A percentile compares a stretch with the other conserved stretches of the same genome.
phyloP scores from a whole-genome alignment of 2,888 invertebrate genomes.

The Apotomis turbidana region DNA sequence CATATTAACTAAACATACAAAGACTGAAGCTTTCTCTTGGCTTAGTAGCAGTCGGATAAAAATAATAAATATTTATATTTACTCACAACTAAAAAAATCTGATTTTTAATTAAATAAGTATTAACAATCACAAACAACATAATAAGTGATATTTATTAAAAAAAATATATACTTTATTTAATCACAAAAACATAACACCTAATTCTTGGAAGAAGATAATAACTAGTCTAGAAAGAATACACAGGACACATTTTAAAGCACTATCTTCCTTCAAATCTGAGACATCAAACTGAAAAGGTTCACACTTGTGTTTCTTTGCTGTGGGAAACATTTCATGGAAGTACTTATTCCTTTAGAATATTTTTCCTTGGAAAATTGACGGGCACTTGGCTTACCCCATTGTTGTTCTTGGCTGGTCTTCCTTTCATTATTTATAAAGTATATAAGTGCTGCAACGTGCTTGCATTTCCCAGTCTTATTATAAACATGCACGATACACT shows the following conservation, averaged over 20 bases:
- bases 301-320: conserved; percentile 13
- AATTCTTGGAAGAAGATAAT: no score
- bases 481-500: conserved; percentile 11
- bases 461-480: conserved; percentile 14
- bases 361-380: conserved; percentile 16
- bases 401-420: conserved; percentile 16
- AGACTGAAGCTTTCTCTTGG: no score
- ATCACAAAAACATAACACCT: no score
- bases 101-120: no score
- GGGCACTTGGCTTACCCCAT: conserved; percentile 9
- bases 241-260: conserved; percentile 2
- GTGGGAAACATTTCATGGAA: not conserved
- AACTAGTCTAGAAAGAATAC: no score
- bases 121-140: no score
- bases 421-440: not conserved
- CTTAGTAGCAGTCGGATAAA: no score
- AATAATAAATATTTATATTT: no score
- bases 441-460: conserved; percentile 16
- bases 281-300: conserved; percentile 9
- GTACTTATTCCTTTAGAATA: conserved; percentile 13
- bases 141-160: no score
- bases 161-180: no score
- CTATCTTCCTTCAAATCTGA: conserved; percentile 9
- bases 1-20: no score
- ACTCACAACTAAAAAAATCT: no score